These are phyloP conservation scores for Lypha dubia DNA, from an alignment of 2,888 invertebrate species.

Conservation along the genomic window DNA sequence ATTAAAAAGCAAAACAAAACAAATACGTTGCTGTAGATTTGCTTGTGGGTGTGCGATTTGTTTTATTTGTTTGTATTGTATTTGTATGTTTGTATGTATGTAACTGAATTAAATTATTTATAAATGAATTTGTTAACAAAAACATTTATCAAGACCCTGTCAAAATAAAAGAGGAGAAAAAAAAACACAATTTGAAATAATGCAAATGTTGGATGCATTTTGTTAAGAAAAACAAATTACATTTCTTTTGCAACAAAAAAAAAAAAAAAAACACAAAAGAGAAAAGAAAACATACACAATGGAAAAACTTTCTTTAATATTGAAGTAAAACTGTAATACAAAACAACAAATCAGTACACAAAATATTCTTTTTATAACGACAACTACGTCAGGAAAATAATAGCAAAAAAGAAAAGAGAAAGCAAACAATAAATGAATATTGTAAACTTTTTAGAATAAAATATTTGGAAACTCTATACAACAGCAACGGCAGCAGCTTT, in stretches of 20 bases:
- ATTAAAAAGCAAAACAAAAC: constrained; percentile 19
- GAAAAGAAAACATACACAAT: constrained; percentile 16
- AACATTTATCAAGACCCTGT: background rate
- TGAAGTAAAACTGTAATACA: constrained; percentile 1
- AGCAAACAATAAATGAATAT: constrained; percentile 59
- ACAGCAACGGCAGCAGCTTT: constrained; percentile 52
- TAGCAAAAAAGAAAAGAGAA: constrained; percentile 52
- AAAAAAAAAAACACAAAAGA: constrained; percentile 5
- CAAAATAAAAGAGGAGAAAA: background rate
- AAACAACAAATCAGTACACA: background rate
- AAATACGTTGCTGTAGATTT: background rate
- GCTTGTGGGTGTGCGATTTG: background rate
- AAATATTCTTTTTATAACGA: constrained; percentile 9
- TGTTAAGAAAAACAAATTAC: constrained; percentile 39
- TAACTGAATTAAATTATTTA: constrained; percentile 14
- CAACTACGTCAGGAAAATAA: constrained; percentile 48
- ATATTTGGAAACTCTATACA: constrained; percentile 51
- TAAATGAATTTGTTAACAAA: background rate
- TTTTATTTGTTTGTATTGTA: no score
- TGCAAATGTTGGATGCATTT: constrained; percentile 13
- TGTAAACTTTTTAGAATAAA: constrained; percentile 63
- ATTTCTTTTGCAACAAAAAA: constrained; percentile 10
- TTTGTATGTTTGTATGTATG: no score
- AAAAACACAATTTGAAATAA: background rate
- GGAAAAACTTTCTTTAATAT: constrained; percentile 35